Conservation (phyloP, 2,888 invertebrate genomes). For the Amblyjoppa proteus region DNA sequence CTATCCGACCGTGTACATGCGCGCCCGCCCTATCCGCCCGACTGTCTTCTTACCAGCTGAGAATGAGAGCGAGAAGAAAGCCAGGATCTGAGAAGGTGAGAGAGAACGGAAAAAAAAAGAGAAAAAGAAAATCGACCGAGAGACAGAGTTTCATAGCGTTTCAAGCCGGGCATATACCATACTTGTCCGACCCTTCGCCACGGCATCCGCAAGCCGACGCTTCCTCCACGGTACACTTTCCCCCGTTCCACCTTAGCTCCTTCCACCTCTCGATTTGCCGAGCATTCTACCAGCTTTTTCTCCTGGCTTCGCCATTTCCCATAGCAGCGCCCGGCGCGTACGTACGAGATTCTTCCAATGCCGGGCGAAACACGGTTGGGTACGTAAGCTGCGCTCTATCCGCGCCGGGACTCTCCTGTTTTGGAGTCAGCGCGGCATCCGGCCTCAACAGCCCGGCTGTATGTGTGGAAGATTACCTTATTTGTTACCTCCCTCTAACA, state of each 20-base stretch:
- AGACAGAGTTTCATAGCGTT: slow-evolving; percentile 56
- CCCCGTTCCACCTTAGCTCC: slow-evolving; percentile 18
- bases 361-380: slow-evolving; percentile 32
- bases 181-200: slow-evolving; percentile 56
- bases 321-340: slow-evolving; percentile 46
- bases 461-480: slow-evolving; percentile 83
- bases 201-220: neutral
- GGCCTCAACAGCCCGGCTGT: slow-evolving; percentile 80
- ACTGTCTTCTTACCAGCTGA: slow-evolving; percentile 21
- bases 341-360: slow-evolving; percentile 41
- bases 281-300: slow-evolving; percentile 16
- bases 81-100: slow-evolving; percentile 31
- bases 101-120: slow-evolving; percentile 36
- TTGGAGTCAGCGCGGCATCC: slow-evolving; percentile 81
- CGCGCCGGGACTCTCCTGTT: slow-evolving; percentile 68
- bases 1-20: slow-evolving; percentile 52
- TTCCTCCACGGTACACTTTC: slow-evolving; percentile 54
- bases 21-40: neutral
- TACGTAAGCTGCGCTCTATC: slow-evolving; percentile 5
- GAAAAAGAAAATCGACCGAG: slow-evolving; percentile 35
- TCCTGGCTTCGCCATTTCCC: slow-evolving; percentile 36
- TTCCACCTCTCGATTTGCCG: slow-evolving; percentile 54
- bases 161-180: slow-evolving; percentile 44
- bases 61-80: slow-evolving; percentile 43
- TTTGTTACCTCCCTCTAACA: slow-evolving; percentile 83